Evolutionary conservation across 2,113 vertebrate genomes (phyloP), one percentile per base, ranked within the genome.

Genomic region (Fulica atra): DNA sequence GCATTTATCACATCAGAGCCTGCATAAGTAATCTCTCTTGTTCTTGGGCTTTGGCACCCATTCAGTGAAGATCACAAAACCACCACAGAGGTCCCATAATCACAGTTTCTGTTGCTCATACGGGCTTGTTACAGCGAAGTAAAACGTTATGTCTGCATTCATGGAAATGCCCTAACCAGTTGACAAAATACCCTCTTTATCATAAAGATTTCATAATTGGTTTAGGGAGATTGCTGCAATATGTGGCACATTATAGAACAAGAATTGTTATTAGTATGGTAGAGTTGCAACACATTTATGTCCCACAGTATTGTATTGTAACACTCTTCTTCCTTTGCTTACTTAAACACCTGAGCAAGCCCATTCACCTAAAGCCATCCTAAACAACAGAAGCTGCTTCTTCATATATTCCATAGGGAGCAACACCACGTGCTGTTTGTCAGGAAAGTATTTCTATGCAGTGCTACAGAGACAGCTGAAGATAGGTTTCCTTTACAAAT

Each of bases 11-110:
- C 48, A 93, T 73, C 57, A 81, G 21, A 88, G 36, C 89, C 17
- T 79, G n/a, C 14, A 17, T 76, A 94, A 89, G 19, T 56, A 94
- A 94, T 42, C n/a, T 19, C 24, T 78, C 63, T 74, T 5, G 2
- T 59, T 90, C 66, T 63, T 71, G 44, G 54, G 65, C 64, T 88
- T 89, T 29, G 11, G 44, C 56, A 94, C 7, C 20, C 69, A 83
- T 57, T 81, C 87, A 93, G 29, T 48, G 57, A 96, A 95, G 53
- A 92, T 83, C 51, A 93, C 70, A 96, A 95, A 93, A 76, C 26
- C 48, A 86, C 51, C 72, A 91, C 10, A 69, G 91, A 83, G 40
- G 5, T 83, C 80, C 31, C 83, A 40, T 69, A 97, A 93, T 77
- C 82, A 80, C 9, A 68, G 11, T 35, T 96, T 92, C 88, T 93